Conservation (phyloP, 2,888 invertebrate species). For the Acanthosoma haemorrhoidale region DNA sequence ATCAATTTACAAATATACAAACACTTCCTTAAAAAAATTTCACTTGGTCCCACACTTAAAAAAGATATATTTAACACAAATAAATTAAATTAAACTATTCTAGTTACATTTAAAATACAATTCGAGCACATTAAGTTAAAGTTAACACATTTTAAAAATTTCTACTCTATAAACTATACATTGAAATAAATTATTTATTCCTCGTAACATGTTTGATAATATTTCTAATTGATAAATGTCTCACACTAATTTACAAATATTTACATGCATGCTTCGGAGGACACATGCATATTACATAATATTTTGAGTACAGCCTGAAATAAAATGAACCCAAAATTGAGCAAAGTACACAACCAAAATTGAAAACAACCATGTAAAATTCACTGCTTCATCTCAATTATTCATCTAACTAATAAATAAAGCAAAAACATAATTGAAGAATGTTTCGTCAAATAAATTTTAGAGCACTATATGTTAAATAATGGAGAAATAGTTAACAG, state of each 20-base stretch:
- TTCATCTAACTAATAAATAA: no score
- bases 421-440: neutral
- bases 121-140: slow-evolving; percentile 34
- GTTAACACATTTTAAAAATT: slow-evolving; percentile 35
- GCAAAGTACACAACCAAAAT: slow-evolving; percentile 27
- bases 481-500: no score
- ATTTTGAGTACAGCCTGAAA: slow-evolving; percentile 11
- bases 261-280: slow-evolving; percentile 22
- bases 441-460: neutral
- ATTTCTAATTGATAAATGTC: slow-evolving; percentile 19
- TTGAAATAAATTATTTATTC: slow-evolving; percentile 36
- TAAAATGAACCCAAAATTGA: slow-evolving; percentile 8
- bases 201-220: slow-evolving; percentile 20
- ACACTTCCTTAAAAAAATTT: slow-evolving; percentile 3
- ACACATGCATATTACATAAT: slow-evolving; percentile 27
- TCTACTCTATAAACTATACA: slow-evolving; percentile 38
- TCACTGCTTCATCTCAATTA: no score
- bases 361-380: slow-evolving; percentile 6
- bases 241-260: slow-evolving; percentile 21
- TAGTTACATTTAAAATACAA: slow-evolving; percentile 11
- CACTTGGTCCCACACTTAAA: slow-evolving; percentile 28
- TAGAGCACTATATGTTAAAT: neutral
- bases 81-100: neutral
- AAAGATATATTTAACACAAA: neutral
- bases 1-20: neutral